Conservation (phyloP, 2,113 vertebrate genomes). For the Pygoscelis adeliae region DNA sequence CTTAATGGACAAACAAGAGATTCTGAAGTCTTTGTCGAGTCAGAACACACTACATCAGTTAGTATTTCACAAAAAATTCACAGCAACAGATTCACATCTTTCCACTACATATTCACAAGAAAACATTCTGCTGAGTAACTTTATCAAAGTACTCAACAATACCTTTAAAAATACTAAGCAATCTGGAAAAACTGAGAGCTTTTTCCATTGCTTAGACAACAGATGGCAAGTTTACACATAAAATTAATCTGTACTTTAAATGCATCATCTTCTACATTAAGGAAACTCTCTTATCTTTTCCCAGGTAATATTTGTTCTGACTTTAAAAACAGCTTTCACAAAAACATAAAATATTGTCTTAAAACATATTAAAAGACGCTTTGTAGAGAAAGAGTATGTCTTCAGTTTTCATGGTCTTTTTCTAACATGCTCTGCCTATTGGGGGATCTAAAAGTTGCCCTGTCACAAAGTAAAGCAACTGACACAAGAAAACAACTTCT, state of each 20-base stretch:
- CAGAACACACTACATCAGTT: background rate
- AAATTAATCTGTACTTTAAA: background rate
- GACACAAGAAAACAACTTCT: background rate
- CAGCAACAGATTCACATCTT: background rate
- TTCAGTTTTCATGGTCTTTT: background rate
- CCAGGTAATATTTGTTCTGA: background rate
- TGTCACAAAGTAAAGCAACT: background rate
- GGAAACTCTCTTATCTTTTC: background rate
- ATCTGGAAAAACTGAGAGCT: background rate
- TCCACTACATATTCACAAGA: background rate
- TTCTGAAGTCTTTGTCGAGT: background rate
- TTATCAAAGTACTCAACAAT: background rate
- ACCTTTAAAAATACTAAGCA: background rate
- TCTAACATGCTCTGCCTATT: background rate
- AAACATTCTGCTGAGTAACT: background rate
- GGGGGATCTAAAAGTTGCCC: background rate
- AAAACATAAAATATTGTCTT: background rate
- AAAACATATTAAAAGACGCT: background rate
- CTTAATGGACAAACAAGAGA: background rate
- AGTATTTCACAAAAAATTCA: background rate
- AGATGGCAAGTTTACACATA: background rate
- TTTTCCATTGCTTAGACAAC: background rate
- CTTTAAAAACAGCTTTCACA: background rate
- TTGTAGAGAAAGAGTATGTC: background rate
- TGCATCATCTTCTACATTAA: background rate